phyloP scores from a whole-genome alignment of 2,797 vertebrate species.

The Brachyalestes nurse region DNA sequence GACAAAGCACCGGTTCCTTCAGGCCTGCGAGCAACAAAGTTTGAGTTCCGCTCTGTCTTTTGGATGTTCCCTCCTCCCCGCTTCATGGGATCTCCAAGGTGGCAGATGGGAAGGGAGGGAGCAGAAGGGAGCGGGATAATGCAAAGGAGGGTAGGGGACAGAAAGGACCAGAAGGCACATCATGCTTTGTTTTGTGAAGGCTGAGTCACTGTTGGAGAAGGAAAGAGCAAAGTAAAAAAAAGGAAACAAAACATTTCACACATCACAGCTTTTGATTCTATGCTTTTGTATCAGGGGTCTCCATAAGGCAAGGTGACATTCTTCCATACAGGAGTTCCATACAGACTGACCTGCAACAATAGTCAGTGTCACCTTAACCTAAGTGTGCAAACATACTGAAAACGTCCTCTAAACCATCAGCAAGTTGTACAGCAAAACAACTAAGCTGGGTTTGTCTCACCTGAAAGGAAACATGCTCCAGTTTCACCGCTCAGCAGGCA shows the following conservation, averaged over 20 bases:
- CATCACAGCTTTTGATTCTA: not conserved
- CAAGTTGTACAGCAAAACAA: not conserved
- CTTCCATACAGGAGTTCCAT: not conserved
- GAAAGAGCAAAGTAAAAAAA: not conserved
- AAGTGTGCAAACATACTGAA: not conserved
- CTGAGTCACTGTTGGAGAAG: slow-evolving; percentile 12
- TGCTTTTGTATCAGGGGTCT: not conserved
- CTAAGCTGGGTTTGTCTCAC: not conserved
- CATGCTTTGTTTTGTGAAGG: slow-evolving; percentile 5
- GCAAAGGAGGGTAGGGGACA: not conserved
- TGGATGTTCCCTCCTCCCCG: not conserved
- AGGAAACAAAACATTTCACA: not conserved
- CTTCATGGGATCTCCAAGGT: slow-evolving; percentile 3
- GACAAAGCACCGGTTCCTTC: not conserved
- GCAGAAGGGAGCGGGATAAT: slow-evolving; percentile 1
- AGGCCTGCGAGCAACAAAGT: not conserved
- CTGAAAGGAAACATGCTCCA: not conserved
- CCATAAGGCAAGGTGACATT: not conserved
- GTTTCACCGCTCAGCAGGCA: not conserved
- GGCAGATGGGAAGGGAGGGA: slow-evolving; percentile 22
- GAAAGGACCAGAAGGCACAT: not conserved
- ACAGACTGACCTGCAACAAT: not conserved
- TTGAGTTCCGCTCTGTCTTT: not conserved
- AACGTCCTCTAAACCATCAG: not conserved
- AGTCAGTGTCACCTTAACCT: not conserved